Conservation (phyloP, 1,140 invertebrate species). For the Microplitis demolitor region DNA sequence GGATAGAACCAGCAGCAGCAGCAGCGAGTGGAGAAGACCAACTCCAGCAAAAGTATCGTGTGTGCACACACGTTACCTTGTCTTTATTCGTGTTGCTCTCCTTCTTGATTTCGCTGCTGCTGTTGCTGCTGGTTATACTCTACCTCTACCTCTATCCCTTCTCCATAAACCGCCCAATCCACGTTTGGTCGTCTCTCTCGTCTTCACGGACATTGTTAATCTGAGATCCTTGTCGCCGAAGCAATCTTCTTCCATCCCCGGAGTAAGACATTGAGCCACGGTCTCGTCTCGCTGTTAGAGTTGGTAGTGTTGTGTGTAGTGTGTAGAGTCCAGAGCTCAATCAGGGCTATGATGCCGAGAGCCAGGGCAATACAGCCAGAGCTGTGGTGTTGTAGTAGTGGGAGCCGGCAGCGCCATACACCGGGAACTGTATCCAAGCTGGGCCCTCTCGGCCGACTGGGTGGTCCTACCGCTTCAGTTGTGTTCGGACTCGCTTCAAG, state of each 20-base stretch:
- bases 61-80: constrained; percentile 4
- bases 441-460: constrained; percentile 58
- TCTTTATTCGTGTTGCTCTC: not conserved
- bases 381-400: constrained; percentile 44
- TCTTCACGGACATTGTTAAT: not conserved
- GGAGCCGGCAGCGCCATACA: constrained; percentile 54
- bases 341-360: constrained; percentile 45
- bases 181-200: not conserved
- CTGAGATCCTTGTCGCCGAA: constrained; percentile 11
- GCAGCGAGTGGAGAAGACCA: too few relatives aligned
- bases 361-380: constrained; percentile 24
- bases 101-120: not conserved
- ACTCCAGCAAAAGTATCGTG: not conserved
- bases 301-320: too few relatives aligned
- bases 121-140: not conserved
- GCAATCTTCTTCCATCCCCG: constrained; percentile 53
- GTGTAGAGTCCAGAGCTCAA: constrained; percentile 47
- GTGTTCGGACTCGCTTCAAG: constrained; percentile 61
- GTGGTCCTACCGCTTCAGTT: constrained; percentile 63
- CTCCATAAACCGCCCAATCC: not conserved
- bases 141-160: not conserved
- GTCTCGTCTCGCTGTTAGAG: constrained; percentile 42
- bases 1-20: not conserved
- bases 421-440: constrained; percentile 48
- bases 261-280: constrained; percentile 60